phyloP scores from a whole-genome alignment of 1,140 invertebrate species.

The Eueides isabella region DNA sequence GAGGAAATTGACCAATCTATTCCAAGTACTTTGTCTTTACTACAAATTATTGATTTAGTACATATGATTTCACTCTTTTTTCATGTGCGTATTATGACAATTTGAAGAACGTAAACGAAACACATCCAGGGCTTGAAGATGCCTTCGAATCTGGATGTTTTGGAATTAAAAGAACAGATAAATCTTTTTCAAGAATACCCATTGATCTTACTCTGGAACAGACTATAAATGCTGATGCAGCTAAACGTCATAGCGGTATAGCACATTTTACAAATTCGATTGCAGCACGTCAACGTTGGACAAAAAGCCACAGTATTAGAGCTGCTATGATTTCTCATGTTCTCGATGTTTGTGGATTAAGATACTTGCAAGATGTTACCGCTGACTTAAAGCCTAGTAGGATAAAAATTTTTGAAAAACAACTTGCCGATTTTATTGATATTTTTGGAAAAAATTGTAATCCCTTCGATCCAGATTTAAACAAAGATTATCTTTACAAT shows the following conservation, averaged over 20 bases:
- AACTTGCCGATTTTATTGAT: slow-evolving; percentile 46
- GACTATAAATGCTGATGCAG: slow-evolving; percentile 56
- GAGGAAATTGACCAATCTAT: too few relatives aligned
- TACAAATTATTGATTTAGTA: too few relatives aligned
- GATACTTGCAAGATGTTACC: slow-evolving; percentile 40
- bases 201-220: slow-evolving; percentile 54
- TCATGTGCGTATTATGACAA: not conserved
- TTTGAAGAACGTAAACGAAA: slow-evolving; percentile 45
- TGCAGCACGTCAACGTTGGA: slow-evolving; percentile 47
- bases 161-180: slow-evolving; percentile 44
- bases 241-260: slow-evolving; percentile 45
- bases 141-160: slow-evolving; percentile 33
- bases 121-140: slow-evolving; percentile 35
- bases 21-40: too few relatives aligned
- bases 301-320: slow-evolving; percentile 43
- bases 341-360: slow-evolving; percentile 40
- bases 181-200: slow-evolving; percentile 49
- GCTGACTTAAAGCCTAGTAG: slow-evolving; percentile 33
- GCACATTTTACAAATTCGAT: slow-evolving; percentile 48
- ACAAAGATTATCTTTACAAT: slow-evolving; percentile 19
- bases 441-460: slow-evolving; percentile 44
- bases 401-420: slow-evolving; percentile 26
- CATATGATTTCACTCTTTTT: too few relatives aligned
- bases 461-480: slow-evolving; percentile 42
- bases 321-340: slow-evolving; percentile 44